Conservation (phyloP, 2,888 invertebrate genomes). For the Callyntrura guangdongensis region DNA sequence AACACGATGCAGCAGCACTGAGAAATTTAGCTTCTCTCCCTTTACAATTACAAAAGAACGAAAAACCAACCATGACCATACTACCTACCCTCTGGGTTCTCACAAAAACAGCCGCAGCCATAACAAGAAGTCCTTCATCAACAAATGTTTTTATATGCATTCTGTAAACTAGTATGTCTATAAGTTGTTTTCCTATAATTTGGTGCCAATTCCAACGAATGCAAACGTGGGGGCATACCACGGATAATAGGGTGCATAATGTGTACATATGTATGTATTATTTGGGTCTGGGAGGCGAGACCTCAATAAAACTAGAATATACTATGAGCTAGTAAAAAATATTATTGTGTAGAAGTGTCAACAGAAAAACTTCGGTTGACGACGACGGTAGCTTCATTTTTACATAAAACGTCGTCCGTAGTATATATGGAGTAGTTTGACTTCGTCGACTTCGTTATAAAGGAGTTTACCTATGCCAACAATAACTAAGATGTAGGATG, state of each 20-base stretch:
- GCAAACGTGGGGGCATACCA: neutral
- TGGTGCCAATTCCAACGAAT: conserved; percentile 22
- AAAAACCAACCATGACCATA: conserved; percentile 57
- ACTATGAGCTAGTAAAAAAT: neutral
- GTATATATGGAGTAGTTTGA: neutral
- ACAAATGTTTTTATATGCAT: conserved; percentile 6
- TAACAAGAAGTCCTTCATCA: conserved; percentile 16
- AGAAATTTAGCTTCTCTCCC: conserved; percentile 16
- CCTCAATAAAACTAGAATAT: neutral
- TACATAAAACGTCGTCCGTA: neutral
- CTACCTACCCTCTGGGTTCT: conserved; percentile 50
- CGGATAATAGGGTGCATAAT: neutral
- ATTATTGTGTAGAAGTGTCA: neutral
- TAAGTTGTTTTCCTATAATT: neutral
- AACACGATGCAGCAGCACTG: conserved; percentile 12
- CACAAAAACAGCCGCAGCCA: conserved; percentile 30
- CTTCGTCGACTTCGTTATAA: neutral
- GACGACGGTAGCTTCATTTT: neutral
- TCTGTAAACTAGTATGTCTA: conserved; percentile 8
- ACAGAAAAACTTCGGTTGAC: neutral
- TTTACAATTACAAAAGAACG: neutral
- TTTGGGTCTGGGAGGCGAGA: neutral
- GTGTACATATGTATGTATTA: no score
- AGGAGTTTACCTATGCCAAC: neutral
- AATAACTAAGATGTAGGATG: no score